phyloP scores from a whole-genome alignment of 2,888 invertebrate species.

The Myopa tessellatipennis region DNA sequence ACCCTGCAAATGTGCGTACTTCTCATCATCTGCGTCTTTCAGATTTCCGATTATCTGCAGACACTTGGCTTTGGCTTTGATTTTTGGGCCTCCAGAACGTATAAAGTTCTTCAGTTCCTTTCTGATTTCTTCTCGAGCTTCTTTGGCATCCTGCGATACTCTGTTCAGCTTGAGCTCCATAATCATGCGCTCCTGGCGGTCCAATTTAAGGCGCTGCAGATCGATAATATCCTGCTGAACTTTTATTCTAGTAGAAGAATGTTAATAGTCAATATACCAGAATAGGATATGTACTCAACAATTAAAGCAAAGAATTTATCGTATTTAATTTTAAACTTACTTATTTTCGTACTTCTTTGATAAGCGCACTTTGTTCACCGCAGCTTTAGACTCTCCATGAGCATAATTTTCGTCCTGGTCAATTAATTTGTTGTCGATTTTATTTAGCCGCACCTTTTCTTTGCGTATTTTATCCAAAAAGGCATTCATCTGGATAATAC shows the following conservation, averaged over 20 bases:
- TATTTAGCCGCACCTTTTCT: slow-evolving; percentile 57
- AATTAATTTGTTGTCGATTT: slow-evolving; percentile 26
- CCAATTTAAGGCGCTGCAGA: slow-evolving; percentile 76
- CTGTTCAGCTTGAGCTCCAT: slow-evolving; percentile 79
- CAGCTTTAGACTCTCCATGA: neutral
- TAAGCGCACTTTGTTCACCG: slow-evolving; percentile 43
- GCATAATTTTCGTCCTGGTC: neutral
- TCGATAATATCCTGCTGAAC: slow-evolving; percentile 81
- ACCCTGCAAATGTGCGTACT: slow-evolving; percentile 60
- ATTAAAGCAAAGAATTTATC: no score
- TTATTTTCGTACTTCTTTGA: slow-evolving; percentile 66
- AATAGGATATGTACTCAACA: neutral
- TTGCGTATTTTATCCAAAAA: slow-evolving; percentile 65
- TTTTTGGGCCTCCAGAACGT: slow-evolving; percentile 72
- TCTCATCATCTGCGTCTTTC: slow-evolving; percentile 59
- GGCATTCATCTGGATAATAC: slow-evolving; percentile 63
- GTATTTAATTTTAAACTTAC: slow-evolving; percentile 50
- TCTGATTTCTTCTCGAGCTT: slow-evolving; percentile 73
- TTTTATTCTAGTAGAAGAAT: slow-evolving; percentile 70
- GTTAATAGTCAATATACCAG: neutral
- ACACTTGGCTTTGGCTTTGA: slow-evolving; percentile 69
- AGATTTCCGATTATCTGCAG: slow-evolving; percentile 65
- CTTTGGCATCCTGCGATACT: slow-evolving; percentile 74
- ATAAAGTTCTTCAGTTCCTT: slow-evolving; percentile 72
- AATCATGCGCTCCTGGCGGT: slow-evolving; percentile 79